phyloP scores from a whole-genome alignment of 1,140 invertebrate species.

The Neelides sp. region DNA sequence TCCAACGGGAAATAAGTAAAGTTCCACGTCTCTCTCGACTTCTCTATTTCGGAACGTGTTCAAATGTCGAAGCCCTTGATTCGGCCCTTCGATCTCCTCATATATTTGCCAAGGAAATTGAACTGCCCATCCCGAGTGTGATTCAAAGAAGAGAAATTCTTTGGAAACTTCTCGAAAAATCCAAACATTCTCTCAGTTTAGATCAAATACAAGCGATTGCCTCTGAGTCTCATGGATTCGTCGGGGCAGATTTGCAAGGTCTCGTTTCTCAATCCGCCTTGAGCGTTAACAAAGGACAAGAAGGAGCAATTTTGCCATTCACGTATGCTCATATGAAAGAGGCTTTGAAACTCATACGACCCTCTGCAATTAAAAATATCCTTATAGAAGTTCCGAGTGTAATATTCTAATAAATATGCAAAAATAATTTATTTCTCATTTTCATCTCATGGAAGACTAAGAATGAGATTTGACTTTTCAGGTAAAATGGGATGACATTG shows the following conservation, averaged over 20 bases:
- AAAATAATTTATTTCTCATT: not conserved
- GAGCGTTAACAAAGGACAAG: constrained; percentile 35
- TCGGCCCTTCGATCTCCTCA: constrained; percentile 57
- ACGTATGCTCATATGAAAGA: constrained; percentile 30
- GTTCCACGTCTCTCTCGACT: not conserved
- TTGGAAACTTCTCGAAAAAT: constrained; percentile 43
- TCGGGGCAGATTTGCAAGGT: constrained; percentile 68
- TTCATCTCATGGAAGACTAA: constrained; percentile 6
- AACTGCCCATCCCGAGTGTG: constrained; percentile 64
- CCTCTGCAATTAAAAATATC: constrained; percentile 81
- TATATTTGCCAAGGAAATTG: constrained; percentile 68
- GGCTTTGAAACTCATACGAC: constrained; percentile 57
- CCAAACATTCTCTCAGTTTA: constrained; percentile 44
- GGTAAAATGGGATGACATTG: constrained; percentile 78
- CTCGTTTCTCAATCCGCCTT: constrained; percentile 57
- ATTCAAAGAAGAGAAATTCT: constrained; percentile 53
- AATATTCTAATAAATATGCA: constrained; percentile 18
- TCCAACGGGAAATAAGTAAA: not conserved
- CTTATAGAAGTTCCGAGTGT: constrained; percentile 67
- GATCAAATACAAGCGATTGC: constrained; percentile 51
- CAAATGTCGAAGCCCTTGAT: constrained; percentile 56
- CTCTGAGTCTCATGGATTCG: constrained; percentile 67
- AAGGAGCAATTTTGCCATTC: not conserved
- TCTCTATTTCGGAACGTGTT: constrained; percentile 48
- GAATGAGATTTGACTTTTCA: constrained; percentile 21